phyloP scores from a whole-genome alignment of 35 echinoderm and acorn worm genomes.

The Strongylocentrotus purpuratus region DNA sequence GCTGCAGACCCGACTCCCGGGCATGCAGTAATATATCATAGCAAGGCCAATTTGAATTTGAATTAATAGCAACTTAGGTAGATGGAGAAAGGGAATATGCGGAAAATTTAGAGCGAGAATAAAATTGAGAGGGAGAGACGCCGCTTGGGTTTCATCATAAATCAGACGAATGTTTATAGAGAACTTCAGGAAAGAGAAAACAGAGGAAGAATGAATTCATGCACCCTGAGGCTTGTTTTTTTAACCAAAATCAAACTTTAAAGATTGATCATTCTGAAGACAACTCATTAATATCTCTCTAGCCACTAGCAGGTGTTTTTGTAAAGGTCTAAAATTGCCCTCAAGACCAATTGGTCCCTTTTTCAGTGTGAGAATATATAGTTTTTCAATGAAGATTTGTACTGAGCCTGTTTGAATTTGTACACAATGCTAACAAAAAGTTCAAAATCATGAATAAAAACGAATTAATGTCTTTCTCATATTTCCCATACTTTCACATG shows the following conservation, averaged over 20 bases:
- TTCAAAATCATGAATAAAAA: too few species aligned
- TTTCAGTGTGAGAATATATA: background rate
- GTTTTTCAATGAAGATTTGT: background rate
- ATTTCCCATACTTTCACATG: too few species aligned
- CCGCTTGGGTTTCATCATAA: background rate
- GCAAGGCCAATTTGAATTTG: constrained; percentile 11
- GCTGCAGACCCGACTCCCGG: background rate
- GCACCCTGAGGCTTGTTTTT: background rate
- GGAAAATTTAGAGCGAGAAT: background rate
- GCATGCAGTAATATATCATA: background rate
- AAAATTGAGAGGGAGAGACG: background rate
- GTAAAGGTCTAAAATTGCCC: background rate
- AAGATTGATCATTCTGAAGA: background rate
- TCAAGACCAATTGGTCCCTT: background rate
- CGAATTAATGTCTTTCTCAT: too few species aligned
- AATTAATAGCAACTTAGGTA: constrained; percentile 5
- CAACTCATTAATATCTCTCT: background rate
- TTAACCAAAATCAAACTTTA: background rate
- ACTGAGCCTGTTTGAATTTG: background rate
- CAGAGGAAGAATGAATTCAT: background rate
- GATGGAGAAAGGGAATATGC: background rate
- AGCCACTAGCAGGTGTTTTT: background rate
- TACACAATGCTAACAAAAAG: background rate
- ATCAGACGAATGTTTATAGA: background rate
- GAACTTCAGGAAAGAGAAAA: background rate